These are phyloP conservation scores for Circaetus gallicus DNA, from an alignment of 2,113 vertebrate species.

Conservation along the genomic window DNA sequence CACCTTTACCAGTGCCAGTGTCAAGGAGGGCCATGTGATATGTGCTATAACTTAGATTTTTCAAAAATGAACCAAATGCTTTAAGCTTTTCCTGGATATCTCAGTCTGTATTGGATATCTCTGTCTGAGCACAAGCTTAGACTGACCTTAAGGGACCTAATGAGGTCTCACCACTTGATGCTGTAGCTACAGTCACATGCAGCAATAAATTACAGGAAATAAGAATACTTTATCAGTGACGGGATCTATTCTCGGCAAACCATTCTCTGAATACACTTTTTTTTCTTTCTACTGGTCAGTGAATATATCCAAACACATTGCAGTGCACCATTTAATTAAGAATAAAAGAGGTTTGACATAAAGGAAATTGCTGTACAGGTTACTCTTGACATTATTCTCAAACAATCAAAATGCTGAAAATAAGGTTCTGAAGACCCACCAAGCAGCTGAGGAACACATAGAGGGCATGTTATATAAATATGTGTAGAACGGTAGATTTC, in stretches of 20 bases:
- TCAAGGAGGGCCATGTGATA: background rate
- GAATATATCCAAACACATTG: background rate
- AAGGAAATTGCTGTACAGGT: background rate
- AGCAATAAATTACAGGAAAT: conserved; percentile 43
- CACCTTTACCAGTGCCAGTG: background rate
- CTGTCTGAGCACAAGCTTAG: background rate
- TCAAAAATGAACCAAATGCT: background rate
- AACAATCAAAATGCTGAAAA: conserved; percentile 19
- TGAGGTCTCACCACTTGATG: background rate
- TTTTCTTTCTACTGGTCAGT: background rate
- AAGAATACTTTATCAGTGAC: background rate
- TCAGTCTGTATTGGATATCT: background rate
- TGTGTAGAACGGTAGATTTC: background rate
- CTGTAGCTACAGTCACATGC: background rate
- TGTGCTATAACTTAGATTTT: background rate
- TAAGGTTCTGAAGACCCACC: background rate
- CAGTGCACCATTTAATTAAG: conserved; percentile 13
- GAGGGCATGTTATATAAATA: background rate
- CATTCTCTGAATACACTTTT: background rate
- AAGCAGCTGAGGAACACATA: background rate
- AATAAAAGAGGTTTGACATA: conserved; percentile 10
- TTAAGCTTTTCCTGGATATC: background rate
- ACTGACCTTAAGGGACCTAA: background rate
- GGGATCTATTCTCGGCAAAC: background rate
- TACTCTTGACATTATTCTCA: background rate